A percentile compares a stretch with the other conserved stretches of the same genome.
phyloP scores from a whole-genome alignment of 1,140 invertebrate species.

The Reticulitermes speratus region DNA sequence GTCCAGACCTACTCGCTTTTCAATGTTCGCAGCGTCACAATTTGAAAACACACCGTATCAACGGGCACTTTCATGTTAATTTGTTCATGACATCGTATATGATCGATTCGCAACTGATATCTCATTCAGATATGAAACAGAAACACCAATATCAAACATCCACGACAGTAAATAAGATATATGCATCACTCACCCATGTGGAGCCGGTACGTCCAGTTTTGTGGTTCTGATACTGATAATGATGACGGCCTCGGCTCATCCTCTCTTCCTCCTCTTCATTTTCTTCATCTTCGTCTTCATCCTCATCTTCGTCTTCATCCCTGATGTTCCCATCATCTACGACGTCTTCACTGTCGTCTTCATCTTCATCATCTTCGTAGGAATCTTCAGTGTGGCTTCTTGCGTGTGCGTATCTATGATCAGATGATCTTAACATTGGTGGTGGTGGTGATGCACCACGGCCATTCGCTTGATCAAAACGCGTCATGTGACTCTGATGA shows the following conservation, averaged over 20 bases:
- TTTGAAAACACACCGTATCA: too few species aligned
- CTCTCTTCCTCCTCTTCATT: too few species aligned
- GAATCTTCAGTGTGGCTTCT: neutral
- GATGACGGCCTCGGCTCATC: neutral
- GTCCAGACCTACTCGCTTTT: too few species aligned
- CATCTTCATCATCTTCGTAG: neutral
- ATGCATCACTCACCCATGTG: neutral
- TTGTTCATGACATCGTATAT: too few species aligned
- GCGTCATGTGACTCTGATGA: neutral
- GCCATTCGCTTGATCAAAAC: neutral
- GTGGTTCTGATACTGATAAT: neutral
- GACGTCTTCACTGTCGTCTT: neutral
- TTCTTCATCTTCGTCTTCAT: neutral
- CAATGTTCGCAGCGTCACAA: too few species aligned
- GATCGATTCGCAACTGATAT: too few species aligned
- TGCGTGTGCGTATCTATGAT: neutral
- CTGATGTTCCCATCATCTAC: neutral
- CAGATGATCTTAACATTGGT: neutral
- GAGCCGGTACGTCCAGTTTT: neutral
- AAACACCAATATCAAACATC: neutral
- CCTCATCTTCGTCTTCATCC: neutral
- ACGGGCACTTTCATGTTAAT: too few species aligned
- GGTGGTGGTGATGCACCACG: neutral
- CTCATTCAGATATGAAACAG: too few species aligned
- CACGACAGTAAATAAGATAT: neutral